Base-by-base conservation (phyloP, 1,140 invertebrate genomes). In the Drosophila pectinifera region DNA sequence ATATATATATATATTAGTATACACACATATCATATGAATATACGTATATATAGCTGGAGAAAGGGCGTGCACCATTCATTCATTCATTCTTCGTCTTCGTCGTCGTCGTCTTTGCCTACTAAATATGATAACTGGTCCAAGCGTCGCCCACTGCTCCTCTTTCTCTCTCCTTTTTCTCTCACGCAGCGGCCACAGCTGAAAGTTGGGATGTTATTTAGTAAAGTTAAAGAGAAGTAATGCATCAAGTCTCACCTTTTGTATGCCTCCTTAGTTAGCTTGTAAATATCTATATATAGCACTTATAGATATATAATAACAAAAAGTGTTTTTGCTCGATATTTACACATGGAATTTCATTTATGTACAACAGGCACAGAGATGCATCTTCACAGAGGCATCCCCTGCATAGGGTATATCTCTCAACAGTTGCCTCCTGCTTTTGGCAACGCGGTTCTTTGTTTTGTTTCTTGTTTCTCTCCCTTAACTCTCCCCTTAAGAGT, bases 81-180 rank as follows among this genome's bases (percentile, higher is more conserved):
- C 75, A 34, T 34, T 34, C 31, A 11, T 13, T 34, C 31, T 11
- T 34, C 31, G 26, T 28, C 26, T 6, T 34, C 48, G 31, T 31
- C 48, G 18, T 36, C 49, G 69, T 80, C 81, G 63, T 88, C 31
- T n/a, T 88, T 89, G 76, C 76, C 84, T 88, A 88, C 80, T 77
- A 83, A 53, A 58, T 80, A 82, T 88, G 84, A 86, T 86, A 88
- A 88, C 84, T 88, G 83, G 84, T 88, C 84, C 83, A 89, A 88
- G 84, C 79, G 28, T 65, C 51, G 67, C 49, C 48, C 13, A 41
- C 63, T 73, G 26, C 54, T 56, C 14, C 24, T 20, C 26, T 10
- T 36, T 5, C 16, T 31, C 18, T 11, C 10, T 20, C 41, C 20
- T n/a, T n/a, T 16, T 26, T 56, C 13, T 31, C 14, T 49, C 22